Evolutionary conservation across 2,113 vertebrate species (phyloP), one percentile per base, ranked within the genome.

Genomic region (Cyphomyrus plagiostoma): DNA sequence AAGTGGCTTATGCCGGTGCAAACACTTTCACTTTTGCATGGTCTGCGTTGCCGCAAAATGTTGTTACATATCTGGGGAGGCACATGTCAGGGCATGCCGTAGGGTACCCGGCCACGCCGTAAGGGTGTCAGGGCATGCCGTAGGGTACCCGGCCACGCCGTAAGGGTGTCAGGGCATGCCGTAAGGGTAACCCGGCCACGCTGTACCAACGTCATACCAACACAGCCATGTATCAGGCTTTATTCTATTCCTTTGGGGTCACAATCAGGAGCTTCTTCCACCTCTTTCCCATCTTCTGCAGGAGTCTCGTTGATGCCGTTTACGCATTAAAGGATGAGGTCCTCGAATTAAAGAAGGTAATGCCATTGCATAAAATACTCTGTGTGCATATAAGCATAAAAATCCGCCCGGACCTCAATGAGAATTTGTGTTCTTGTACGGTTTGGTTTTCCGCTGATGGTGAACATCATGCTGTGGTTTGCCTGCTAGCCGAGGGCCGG

Each of bases 281-380:
- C n/a, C 62, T 30, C 62, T 70, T 13, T 70, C 35, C 17, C 74
- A 0, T 45, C 86, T 90, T 21, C 91, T 90, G 58, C 92, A 99
- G 98, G 94, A 99, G 98, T 93, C 98, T 99, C 21, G 98, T 99
- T 3, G 98, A 99, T 92, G 99, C 98, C 0, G 98, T 99, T 87
- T 99, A 99, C 66, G 98, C 98, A 89, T 95, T 99, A 94, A 99
- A 99, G 94, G 98, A 99, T 85, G 98, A 99, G 92, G 98, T 99
- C 90, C 98, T 98, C 91, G 98, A 99, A 91, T 94, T 99, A 91
- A 99, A 98, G 93, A 99, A 99, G 98, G 98, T 99, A 94, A 93
- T 58, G 39, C 88, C 39, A 21, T 62, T 9, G 11, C 7, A 11
- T 50, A 48, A 84, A 45, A 19, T 26, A 42, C 35, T 80, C 17